These are phyloP conservation scores for Penaeus indicus DNA, from an alignment of 1,140 invertebrate genomes.

Conservation along the genomic window DNA sequence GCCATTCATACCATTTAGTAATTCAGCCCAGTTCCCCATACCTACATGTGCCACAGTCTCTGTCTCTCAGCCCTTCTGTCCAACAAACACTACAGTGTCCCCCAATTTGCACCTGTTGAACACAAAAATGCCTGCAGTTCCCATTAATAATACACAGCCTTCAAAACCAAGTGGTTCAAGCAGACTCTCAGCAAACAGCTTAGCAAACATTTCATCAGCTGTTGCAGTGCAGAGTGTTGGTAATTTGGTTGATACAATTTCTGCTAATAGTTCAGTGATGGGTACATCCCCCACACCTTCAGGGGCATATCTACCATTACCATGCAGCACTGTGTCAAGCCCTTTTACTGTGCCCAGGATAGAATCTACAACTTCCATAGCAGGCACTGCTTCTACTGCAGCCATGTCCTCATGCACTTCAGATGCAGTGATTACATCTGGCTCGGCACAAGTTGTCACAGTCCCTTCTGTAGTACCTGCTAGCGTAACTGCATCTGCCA, in stretches of 20 bases:
- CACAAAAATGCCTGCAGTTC: background rate
- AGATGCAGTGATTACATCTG: background rate
- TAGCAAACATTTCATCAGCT: no score
- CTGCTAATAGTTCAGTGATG: no score
- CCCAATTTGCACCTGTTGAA: background rate
- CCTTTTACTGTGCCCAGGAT: no score
- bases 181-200: no score
- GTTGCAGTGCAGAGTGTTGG: no score
- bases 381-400: background rate
- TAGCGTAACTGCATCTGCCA: background rate
- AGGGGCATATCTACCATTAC: no score
- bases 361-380: no score
- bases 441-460: background rate
- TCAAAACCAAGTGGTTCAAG: background rate
- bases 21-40: background rate
- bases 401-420: background rate
- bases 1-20: constrained; percentile 22
- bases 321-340: no score
- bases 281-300: no score
- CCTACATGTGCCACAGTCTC: constrained; percentile 24
- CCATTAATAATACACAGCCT: constrained; percentile 7
- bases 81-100: background rate
- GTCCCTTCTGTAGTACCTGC: background rate
- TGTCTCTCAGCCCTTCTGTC: constrained; percentile 3
- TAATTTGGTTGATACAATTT: no score